Evolutionary conservation across 1,140 invertebrate genomes (phyloP).

Genomic region (Teleopsis dalmanni): DNA sequence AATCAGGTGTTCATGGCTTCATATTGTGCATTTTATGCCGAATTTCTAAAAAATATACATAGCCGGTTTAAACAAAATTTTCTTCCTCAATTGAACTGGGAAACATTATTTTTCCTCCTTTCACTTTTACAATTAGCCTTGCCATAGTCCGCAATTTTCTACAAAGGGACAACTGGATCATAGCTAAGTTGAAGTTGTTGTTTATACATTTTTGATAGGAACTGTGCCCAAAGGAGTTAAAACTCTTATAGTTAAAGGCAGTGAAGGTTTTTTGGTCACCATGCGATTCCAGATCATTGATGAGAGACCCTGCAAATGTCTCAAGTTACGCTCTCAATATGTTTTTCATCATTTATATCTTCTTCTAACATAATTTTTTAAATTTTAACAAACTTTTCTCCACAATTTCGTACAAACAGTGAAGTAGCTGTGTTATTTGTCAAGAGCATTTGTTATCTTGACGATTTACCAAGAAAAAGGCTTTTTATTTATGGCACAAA

Average conservation of each 20-base stretch:
- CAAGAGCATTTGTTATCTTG: too few relatives aligned
- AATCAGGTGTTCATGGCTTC: too few relatives aligned
- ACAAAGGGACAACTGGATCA: not conserved
- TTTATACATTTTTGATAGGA: slow-evolving; percentile 1
- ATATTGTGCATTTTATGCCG: not conserved
- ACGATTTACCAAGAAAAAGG: too few relatives aligned
- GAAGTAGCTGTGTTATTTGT: too few relatives aligned
- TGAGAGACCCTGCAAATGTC: not conserved
- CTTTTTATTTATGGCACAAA: too few relatives aligned
- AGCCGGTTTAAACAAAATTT: not conserved
- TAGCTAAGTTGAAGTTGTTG: slow-evolving; percentile 4
- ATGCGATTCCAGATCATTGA: not conserved
- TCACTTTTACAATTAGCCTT: slow-evolving; percentile 1
- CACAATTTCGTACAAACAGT: too few relatives aligned
- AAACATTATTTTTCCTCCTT: not conserved
- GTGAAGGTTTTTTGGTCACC: not conserved
- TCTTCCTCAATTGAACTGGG: not conserved
- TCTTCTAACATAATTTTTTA: too few relatives aligned
- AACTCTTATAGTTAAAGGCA: not conserved
- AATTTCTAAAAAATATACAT: not conserved
- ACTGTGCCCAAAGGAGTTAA: not conserved
- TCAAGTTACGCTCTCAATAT: not conserved
- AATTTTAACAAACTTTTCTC: too few relatives aligned
- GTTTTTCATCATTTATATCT: too few relatives aligned
- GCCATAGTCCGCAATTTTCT: too few relatives aligned